Evolutionary conservation across 2,113 vertebrate genomes (phyloP), one percentile per base, ranked within the genome.

Genomic region (Urocitellus parryii): DNA sequence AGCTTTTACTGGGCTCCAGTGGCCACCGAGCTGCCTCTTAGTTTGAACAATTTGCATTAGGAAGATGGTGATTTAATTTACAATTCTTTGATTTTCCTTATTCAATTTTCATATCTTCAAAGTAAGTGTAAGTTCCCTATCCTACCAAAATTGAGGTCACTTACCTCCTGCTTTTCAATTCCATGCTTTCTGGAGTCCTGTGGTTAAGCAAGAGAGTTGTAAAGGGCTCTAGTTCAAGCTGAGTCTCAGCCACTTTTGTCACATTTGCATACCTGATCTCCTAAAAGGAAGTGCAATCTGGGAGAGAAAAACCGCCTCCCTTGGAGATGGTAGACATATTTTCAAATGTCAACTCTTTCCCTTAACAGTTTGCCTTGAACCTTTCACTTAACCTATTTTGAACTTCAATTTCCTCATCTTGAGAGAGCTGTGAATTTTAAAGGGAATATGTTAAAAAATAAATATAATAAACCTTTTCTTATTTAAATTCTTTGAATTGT

Each of bases 31-130:
- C 7, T 85, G 4, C 24, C 16, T 34, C 14, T 6, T 70, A 42
- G 18, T 84, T 89, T 79, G 34, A 22, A 67, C 4, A 76, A 45
- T 77, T 51, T 76, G 27, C 17, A 34, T 67, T 79, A 14, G 65
- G n/a, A 96, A 85, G 12, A 39, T 37, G 45, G 5, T 92, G 61
- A 82, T 42, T 95, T 86, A 81, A 88, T 77, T 76, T 11, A 39
- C 5, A 70, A 0, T 51, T 77, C 68, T 86, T 74, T 68, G n/a
- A 77, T 9, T 78, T 86, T 70, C 53, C 51, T 4, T 8, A 25
- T 95, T 94, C 25, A 29, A 1, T 84, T 93, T 51, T 61, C 14
- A 20, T 34, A 89, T 70, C 42, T 78, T 87, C 63, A 87, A 81
- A 88, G 56, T 72, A 90, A 90, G 7, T 61, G 10, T 68, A 27